Evolutionary conservation across 2,888 invertebrate genomes (phyloP).

Genomic region (Drosophila mimica): DNA sequence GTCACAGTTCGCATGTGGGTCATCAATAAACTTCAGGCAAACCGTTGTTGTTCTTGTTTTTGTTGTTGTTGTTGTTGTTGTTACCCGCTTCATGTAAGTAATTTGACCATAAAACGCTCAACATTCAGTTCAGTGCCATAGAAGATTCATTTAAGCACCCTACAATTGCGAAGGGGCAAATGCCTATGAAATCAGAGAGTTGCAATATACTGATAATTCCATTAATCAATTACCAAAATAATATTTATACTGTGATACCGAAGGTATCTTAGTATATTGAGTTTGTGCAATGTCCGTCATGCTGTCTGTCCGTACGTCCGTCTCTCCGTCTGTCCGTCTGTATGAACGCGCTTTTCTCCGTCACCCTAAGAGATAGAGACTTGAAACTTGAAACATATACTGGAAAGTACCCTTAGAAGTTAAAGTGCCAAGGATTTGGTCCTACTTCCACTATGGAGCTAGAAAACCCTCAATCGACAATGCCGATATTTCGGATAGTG

Average conservation of each 20-base stretch:
- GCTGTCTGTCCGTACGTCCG: too few relatives aligned
- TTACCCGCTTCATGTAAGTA: constrained; percentile 17
- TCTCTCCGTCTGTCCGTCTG: too few relatives aligned
- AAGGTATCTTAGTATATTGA: too few relatives aligned
- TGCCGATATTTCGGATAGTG: too few relatives aligned
- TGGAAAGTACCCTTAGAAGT: too few relatives aligned
- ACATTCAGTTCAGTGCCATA: constrained; percentile 9
- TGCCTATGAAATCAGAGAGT: not conserved
- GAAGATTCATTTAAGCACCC: not conserved
- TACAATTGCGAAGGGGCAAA: constrained; percentile 8
- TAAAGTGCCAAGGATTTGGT: too few relatives aligned
- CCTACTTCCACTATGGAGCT: too few relatives aligned
- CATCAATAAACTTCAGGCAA: constrained; percentile 63
- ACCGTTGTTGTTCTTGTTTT: constrained; percentile 7
- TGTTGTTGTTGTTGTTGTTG: not conserved
- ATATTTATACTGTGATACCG: not conserved
- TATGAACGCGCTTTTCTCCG: too few relatives aligned
- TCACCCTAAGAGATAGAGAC: too few relatives aligned
- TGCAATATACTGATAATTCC: not conserved
- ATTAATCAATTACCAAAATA: not conserved
- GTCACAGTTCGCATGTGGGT: constrained; percentile 57
- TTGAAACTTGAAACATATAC: too few relatives aligned
- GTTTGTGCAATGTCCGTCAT: too few relatives aligned
- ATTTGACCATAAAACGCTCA: constrained; percentile 34
- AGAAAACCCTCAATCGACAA: too few relatives aligned